These are phyloP conservation scores for Silvanus unidentatus DNA, from an alignment of 2,888 invertebrate species.

Conservation along the genomic window DNA sequence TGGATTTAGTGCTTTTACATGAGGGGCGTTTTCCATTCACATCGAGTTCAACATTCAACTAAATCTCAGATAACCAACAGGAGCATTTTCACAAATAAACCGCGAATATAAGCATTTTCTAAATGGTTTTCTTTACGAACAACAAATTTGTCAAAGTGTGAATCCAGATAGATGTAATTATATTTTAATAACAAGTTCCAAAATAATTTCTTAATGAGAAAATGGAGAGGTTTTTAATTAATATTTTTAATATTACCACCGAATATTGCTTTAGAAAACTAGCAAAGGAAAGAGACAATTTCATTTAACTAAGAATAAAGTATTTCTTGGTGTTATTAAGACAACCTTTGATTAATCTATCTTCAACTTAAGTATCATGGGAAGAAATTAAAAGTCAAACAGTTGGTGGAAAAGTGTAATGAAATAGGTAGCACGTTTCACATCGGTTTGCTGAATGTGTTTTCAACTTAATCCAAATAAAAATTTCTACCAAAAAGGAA, in stretches of 20 bases:
- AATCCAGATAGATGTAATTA: no score
- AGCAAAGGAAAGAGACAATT: no score
- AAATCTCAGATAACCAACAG: slow-evolving; percentile 3
- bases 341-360: slow-evolving; percentile 2
- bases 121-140: not conserved
- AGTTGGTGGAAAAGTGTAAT: not conserved
- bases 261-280: not conserved
- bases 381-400: slow-evolving; percentile 3
- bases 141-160: not conserved
- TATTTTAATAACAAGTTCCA: no score
- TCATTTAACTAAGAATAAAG: not conserved
- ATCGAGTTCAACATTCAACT: not conserved
- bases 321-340: not conserved
- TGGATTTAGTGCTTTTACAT: not conserved
- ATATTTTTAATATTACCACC: no score
- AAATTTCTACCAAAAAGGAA: no score
- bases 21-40: slow-evolving; percentile 3
- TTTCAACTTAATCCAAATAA: no score
- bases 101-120: slow-evolving; percentile 1
- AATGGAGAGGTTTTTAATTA: no score
- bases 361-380: slow-evolving; percentile 1
- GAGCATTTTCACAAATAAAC: slow-evolving; percentile 3
- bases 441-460: no score
- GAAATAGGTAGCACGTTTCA: no score
- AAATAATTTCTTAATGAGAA: no score